These are phyloP conservation scores for Anhinga rufa DNA, from an alignment of 2,113 vertebrate genomes.

Conservation along the genomic window DNA sequence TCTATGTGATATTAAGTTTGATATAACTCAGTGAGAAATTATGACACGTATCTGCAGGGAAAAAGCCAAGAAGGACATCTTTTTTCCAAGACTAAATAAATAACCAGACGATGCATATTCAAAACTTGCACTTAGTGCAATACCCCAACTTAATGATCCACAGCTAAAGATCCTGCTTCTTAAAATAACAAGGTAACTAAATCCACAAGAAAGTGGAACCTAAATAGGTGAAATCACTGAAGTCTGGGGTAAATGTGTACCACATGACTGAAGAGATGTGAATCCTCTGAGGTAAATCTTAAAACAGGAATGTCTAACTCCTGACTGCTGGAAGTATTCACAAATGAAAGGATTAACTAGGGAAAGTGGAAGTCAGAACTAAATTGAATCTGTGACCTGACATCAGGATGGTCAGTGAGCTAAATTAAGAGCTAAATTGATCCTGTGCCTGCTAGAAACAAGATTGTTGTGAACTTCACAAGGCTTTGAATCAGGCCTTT, in stretches of 20 bases:
- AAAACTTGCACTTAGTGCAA: not conserved
- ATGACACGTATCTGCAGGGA: not conserved
- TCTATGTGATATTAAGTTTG: not conserved
- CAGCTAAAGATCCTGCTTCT: not conserved
- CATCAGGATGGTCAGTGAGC: not conserved
- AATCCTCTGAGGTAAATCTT: not conserved
- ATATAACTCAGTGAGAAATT: not conserved
- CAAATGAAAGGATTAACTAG: conserved; percentile 2
- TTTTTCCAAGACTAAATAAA: not conserved
- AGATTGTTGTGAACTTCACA: not conserved
- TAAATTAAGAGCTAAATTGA: conserved; percentile 32
- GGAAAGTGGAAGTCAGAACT: conserved; percentile 10
- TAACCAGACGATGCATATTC: not conserved
- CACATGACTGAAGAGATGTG: not conserved
- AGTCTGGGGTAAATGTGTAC: not conserved
- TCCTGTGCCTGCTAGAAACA: not conserved
- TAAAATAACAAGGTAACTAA: not conserved
- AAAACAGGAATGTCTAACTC: not conserved
- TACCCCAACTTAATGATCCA: not conserved
- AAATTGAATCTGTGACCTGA: conserved; percentile 22
- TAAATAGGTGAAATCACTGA: not conserved
- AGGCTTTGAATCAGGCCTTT: not conserved
- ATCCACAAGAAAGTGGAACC: not conserved
- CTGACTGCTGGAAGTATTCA: not conserved
- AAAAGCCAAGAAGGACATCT: not conserved